phyloP scores from a whole-genome alignment of 2,113 vertebrate genomes.

The Rhinoptilus africanus region DNA sequence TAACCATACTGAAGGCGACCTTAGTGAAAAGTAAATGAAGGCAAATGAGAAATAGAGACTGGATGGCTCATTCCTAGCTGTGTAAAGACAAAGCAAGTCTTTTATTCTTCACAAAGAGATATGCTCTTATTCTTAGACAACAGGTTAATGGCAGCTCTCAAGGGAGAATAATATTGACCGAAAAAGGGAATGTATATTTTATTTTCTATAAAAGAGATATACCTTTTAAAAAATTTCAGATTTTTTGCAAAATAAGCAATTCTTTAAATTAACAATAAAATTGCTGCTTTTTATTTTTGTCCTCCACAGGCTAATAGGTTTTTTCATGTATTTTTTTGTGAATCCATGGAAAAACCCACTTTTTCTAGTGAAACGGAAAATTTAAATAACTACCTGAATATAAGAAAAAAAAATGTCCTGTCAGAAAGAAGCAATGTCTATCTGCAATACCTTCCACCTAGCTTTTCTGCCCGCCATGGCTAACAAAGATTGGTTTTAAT shows the following conservation, averaged over 20 bases:
- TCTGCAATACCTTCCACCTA: not conserved
- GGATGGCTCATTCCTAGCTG: not conserved
- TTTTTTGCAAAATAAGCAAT: not conserved
- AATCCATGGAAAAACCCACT: not conserved
- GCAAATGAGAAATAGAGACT: not conserved
- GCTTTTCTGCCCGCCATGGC: not conserved
- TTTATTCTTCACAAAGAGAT: not conserved
- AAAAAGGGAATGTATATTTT: not conserved
- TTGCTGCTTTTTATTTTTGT: not conserved
- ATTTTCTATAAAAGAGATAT: not conserved
- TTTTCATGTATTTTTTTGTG: not conserved
- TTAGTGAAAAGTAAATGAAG: conserved; percentile 1
- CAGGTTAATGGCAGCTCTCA: not conserved
- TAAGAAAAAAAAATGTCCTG: not conserved
- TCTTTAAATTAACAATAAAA: not conserved
- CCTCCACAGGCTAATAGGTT: not conserved
- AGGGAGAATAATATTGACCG: not conserved
- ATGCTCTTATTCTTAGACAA: not conserved
- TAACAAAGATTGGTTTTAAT: not conserved
- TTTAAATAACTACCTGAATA: not conserved
- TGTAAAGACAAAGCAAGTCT: not conserved
- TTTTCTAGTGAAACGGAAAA: not conserved
- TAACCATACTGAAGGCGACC: not conserved
- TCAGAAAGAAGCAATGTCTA: not conserved
- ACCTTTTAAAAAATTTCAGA: not conserved